These are phyloP conservation scores for Drosophila lini DNA, from an alignment of 1,140 invertebrate genomes.

Conservation along the genomic window DNA sequence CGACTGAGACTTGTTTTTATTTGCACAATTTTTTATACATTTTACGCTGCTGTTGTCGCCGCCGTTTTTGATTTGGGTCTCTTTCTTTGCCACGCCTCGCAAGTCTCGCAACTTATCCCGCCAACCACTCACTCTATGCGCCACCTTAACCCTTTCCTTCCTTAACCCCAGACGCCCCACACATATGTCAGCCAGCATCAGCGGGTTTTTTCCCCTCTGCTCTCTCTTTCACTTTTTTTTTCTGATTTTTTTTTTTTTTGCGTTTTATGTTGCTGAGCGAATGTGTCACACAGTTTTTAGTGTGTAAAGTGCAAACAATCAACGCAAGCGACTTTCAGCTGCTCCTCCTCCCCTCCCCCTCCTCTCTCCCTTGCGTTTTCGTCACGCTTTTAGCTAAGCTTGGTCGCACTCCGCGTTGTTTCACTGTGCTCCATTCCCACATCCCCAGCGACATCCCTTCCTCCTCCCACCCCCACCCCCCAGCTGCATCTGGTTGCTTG, in stretches of 20 bases:
- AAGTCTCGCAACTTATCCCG: conserved; percentile 21
- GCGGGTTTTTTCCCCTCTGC: conserved; percentile 10
- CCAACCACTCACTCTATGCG: conserved; percentile 15
- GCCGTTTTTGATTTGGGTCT: conserved; percentile 67
- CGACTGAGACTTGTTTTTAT: conserved; percentile 16
- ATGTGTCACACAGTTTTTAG: conserved; percentile 70
- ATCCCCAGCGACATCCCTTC: conserved; percentile 1
- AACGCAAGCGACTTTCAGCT: conserved; percentile 75
- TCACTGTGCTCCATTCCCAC: conserved; percentile 24
- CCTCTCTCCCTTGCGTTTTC: background rate
- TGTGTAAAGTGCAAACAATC: conserved; percentile 80
- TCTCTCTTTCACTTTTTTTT: conserved; percentile 6
- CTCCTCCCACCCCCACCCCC: background rate
- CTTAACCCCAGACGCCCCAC: conserved; percentile 4
- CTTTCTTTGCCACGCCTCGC: conserved; percentile 22
- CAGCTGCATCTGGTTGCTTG: conserved; percentile 51
- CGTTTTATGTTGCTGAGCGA: conserved; percentile 46
- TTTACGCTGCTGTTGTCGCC: conserved; percentile 54
- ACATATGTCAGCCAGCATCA: conserved; percentile 52
- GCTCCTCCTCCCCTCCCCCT: conserved; percentile 11
- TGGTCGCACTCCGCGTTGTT: conserved; percentile 38
- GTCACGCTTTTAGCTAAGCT: conserved; percentile 52
- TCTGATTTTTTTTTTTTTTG: conserved; percentile 13
- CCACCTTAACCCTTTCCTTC: conserved; percentile 4
- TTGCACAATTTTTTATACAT: conserved; percentile 34